A percentile compares a stretch with the other conserved stretches of the same genome.
phyloP scores from a whole-genome alignment of 2,888 invertebrate genomes.

The Acanthococcus lagerstroemiae region DNA sequence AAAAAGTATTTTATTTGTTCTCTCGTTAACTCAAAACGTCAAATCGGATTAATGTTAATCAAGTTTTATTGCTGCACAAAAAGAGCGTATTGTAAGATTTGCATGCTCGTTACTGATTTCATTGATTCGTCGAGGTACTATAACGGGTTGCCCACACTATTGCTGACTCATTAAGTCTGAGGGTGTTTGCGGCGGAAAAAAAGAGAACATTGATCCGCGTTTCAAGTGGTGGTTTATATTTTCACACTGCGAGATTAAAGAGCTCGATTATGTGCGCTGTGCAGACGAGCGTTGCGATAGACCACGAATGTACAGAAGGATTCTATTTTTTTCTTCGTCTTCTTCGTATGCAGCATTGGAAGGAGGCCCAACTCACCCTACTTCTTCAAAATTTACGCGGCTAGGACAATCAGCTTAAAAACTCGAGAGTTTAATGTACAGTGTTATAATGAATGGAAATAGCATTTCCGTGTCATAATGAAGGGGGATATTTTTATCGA shows the following conservation, averaged over 20 bases:
- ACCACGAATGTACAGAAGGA: too few species aligned
- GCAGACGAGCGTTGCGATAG: background rate
- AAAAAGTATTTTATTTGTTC: slow-evolving; percentile 20
- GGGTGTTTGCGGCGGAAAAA: background rate
- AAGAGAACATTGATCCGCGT: background rate
- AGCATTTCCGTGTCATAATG: too few species aligned
- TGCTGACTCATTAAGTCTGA: background rate
- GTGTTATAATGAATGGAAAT: too few species aligned
- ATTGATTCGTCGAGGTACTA: background rate
- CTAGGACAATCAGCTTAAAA: too few species aligned
- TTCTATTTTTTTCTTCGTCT: too few species aligned
- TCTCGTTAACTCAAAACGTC: slow-evolving; percentile 24
- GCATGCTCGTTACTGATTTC: background rate
- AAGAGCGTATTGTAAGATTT: background rate
- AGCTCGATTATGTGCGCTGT: background rate
- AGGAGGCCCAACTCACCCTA: too few species aligned
- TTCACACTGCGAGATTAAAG: background rate
- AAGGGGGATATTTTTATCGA: too few species aligned
- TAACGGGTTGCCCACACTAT: background rate
- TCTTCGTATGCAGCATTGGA: too few species aligned
- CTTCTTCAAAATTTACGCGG: too few species aligned
- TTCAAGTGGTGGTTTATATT: background rate
- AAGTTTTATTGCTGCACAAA: slow-evolving; percentile 10
- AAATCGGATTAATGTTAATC: slow-evolving; percentile 25
- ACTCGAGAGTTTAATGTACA: too few species aligned